A percentile compares a stretch with the other conserved stretches of the same genome.
Evolutionary conservation across 2,113 vertebrate species (phyloP).

Genomic region (Pitta sordida): DNA sequence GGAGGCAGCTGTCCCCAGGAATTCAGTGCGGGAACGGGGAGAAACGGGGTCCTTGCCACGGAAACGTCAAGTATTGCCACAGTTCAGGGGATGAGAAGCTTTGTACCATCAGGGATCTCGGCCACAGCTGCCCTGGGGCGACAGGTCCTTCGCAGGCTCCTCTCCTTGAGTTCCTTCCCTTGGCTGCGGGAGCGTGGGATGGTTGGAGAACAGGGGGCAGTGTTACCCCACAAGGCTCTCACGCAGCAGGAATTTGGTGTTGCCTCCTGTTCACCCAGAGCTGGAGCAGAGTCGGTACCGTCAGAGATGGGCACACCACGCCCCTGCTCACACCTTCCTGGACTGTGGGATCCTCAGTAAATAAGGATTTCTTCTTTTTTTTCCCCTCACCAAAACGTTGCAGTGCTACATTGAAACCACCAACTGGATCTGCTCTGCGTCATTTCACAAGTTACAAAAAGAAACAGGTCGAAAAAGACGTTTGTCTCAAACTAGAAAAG

Average conservation of each 20-base stretch:
- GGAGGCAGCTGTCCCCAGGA: neutral
- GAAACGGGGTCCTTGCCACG: slow-evolving; percentile 36
- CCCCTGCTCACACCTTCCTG: neutral
- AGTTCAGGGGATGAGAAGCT: neutral
- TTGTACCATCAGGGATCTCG: slow-evolving; percentile 21
- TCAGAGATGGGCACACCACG: neutral
- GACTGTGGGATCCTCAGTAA: neutral
- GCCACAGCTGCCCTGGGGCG: neutral
- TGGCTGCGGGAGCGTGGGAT: neutral
- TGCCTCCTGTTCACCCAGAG: slow-evolving; percentile 9
- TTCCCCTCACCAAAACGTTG: neutral
- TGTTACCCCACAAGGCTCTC: neutral
- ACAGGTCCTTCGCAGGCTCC: slow-evolving; percentile 17
- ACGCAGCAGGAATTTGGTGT: neutral
- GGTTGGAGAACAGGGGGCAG: neutral
- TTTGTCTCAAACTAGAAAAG: slow-evolving; percentile 35
- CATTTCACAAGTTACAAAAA: neutral
- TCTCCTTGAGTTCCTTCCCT: neutral
- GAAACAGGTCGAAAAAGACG: neutral
- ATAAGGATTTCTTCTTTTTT: neutral
- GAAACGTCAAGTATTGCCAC: slow-evolving; percentile 47
- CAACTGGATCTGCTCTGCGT: neutral
- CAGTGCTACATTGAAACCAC: slow-evolving; percentile 28
- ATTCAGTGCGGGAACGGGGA: slow-evolving; percentile 9
- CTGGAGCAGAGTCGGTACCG: neutral